A percentile compares a stretch with the other conserved stretches of the same genome.
phyloP scores from a whole-genome alignment of 2,113 vertebrate genomes.

The Ginglymostoma cirratum region DNA sequence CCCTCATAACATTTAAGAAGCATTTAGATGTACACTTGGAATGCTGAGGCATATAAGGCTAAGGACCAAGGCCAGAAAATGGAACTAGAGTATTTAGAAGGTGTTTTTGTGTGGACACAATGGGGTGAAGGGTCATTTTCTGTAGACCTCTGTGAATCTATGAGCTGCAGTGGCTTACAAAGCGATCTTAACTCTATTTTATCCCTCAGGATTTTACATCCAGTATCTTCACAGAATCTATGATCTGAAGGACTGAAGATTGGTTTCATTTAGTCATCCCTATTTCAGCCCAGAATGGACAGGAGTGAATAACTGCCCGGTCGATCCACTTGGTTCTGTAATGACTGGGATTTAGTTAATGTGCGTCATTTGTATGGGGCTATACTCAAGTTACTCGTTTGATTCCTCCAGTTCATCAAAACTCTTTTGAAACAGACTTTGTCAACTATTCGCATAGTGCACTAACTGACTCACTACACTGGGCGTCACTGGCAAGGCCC shows the following conservation, averaged over 20 bases:
- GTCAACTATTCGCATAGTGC: not conserved
- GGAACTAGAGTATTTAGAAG: too few relatives aligned
- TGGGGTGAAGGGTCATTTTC: too few relatives aligned
- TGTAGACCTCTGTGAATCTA: too few relatives aligned
- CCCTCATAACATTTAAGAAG: too few relatives aligned
- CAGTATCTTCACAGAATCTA: not conserved
- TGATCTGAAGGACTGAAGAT: not conserved
- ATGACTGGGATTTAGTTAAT: not conserved
- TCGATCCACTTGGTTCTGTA: not conserved
- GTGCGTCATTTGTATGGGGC: not conserved
- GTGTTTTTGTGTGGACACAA: too few relatives aligned
- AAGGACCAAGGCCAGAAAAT: too few relatives aligned
- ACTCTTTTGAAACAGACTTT: not conserved
- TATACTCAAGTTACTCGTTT: not conserved
- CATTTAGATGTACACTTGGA: too few relatives aligned
- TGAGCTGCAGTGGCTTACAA: too few relatives aligned
- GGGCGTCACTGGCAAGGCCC: too few relatives aligned
- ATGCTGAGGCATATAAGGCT: too few relatives aligned
- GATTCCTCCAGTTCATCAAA: not conserved
- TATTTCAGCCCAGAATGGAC: not conserved
- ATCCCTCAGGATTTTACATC: not conserved
- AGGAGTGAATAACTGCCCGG: not conserved
- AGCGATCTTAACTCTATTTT: not conserved
- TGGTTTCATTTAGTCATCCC: not conserved
- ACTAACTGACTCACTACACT: too few relatives aligned